These are phyloP conservation scores for Gryon sp. DNA, from an alignment of 1,140 invertebrate species.

Conservation along the genomic window DNA sequence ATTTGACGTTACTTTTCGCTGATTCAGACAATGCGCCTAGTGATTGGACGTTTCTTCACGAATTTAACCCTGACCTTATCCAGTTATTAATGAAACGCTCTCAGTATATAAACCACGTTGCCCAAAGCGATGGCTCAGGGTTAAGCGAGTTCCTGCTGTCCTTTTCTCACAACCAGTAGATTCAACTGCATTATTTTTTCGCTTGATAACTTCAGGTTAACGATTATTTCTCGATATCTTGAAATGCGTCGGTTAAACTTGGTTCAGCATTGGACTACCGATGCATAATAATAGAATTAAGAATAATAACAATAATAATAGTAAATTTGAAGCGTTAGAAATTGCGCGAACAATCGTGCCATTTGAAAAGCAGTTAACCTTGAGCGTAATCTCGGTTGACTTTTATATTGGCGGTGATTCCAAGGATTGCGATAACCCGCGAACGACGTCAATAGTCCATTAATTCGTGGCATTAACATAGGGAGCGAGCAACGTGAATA, in stretches of 20 bases:
- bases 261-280: too few species aligned
- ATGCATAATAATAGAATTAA: not conserved
- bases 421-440: constrained; percentile 65
- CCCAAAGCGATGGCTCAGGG: constrained; percentile 68
- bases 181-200: too few species aligned
- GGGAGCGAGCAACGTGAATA: not conserved
- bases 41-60: constrained; percentile 33
- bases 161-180: constrained; percentile 17
- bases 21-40: constrained; percentile 22
- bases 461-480: constrained; percentile 66
- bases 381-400: constrained; percentile 49
- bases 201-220: too few species aligned
- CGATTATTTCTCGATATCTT: too few species aligned
- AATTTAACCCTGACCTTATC: constrained; percentile 69
- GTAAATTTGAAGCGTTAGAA: not conserved
- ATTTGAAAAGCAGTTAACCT: constrained; percentile 62
- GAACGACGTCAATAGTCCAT: constrained; percentile 64
- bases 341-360: not conserved
- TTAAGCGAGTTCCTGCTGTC: constrained; percentile 63
- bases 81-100: constrained; percentile 57
- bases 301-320: constrained; percentile 41
- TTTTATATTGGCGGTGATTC: constrained; percentile 56
- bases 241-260: too few species aligned
- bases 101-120: constrained; percentile 46
- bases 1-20: constrained; percentile 38